phyloP scores from a whole-genome alignment of 2,113 vertebrate species.

The Takifugu flavidus region DNA sequence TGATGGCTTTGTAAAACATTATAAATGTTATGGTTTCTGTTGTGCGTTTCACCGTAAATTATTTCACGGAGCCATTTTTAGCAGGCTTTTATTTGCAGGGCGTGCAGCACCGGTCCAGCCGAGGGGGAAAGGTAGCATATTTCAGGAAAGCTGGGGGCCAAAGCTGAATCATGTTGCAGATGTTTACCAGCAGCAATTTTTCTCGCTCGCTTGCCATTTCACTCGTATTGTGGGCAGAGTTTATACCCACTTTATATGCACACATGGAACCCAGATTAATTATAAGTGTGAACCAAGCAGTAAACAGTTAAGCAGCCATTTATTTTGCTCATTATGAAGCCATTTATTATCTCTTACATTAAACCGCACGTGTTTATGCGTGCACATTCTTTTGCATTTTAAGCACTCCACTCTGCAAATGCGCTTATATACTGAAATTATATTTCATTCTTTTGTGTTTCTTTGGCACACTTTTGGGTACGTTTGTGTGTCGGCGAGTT shows the following conservation, averaged over 20 bases:
- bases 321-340: constrained; percentile 69
- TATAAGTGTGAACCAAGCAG: constrained; percentile 70
- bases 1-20: constrained; percentile 84
- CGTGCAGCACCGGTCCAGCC: constrained; percentile 13
- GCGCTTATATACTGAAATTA: constrained; percentile 43
- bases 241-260: constrained; percentile 60
- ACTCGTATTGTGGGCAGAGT: constrained; percentile 37
- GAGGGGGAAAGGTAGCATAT: constrained; percentile 17
- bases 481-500: constrained; percentile 1
- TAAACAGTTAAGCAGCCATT: constrained; percentile 68
- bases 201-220: constrained; percentile 33
- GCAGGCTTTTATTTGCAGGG: constrained; percentile 36
- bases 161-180: constrained; percentile 42
- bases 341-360: constrained; percentile 67
- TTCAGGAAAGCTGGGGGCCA: constrained; percentile 34
- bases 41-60: constrained; percentile 63
- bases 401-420: constrained; percentile 41
- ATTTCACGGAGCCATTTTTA: constrained; percentile 51
- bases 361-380: constrained; percentile 55
- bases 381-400: constrained; percentile 61
- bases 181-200: constrained; percentile 58
- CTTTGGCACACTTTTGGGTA: neutral
- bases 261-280: constrained; percentile 65
- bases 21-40: constrained; percentile 76
- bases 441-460: constrained; percentile 34